Conservation (phyloP, 2,888 invertebrate genomes). For the Itoplectis maculator region DNA sequence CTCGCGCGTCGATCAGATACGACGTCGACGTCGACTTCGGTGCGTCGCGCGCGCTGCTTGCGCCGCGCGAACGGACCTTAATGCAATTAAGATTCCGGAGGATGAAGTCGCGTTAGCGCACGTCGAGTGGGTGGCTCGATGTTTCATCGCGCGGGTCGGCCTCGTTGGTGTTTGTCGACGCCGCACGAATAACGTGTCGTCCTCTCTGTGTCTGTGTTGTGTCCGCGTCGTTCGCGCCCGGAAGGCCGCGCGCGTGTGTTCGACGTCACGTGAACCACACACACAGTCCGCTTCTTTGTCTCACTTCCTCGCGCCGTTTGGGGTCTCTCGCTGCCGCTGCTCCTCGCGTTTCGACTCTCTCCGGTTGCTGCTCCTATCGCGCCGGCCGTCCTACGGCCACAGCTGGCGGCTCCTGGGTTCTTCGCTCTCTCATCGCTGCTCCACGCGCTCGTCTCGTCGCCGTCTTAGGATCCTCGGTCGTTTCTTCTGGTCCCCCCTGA, state of each 20-base stretch:
- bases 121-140: slow-evolving; percentile 56
- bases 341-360: slow-evolving; percentile 42
- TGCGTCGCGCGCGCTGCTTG: slow-evolving; percentile 68
- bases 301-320: slow-evolving; percentile 29
- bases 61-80: slow-evolving; percentile 75
- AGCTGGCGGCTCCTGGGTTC: slow-evolving; percentile 14
- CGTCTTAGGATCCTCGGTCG: background rate
- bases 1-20: slow-evolving; percentile 69
- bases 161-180: slow-evolving; percentile 35
- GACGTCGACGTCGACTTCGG: slow-evolving; percentile 69
- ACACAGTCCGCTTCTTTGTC: slow-evolving; percentile 50
- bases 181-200: too few relatives aligned
- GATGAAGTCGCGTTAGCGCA: slow-evolving; percentile 39
- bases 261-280: background rate
- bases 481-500: background rate
- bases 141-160: slow-evolving; percentile 32
- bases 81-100: slow-evolving; percentile 79
- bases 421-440: too few relatives aligned
- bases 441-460: background rate
- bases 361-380: too few relatives aligned
- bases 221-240: slow-evolving; percentile 9
- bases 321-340: background rate
- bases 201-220: background rate
- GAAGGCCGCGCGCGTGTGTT: background rate
- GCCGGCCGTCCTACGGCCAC: slow-evolving; percentile 43